Evolutionary conservation across 2,888 invertebrate species (phyloP).

Genomic region (Drosophila planitibia): DNA sequence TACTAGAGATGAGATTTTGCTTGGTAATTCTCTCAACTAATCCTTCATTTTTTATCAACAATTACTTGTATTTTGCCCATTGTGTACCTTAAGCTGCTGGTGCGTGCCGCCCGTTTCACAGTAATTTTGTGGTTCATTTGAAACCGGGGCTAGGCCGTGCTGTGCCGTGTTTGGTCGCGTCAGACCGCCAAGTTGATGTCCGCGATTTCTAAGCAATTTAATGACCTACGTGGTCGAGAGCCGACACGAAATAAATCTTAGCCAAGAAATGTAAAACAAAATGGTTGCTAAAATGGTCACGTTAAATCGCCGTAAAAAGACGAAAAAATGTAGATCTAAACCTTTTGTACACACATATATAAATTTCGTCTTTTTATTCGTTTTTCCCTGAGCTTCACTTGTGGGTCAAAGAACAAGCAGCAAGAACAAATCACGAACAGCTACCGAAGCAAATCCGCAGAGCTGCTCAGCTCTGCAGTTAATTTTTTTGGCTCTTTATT

Average conservation of each 20-base stretch:
- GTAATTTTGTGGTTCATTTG: slow-evolving; percentile 77
- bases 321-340: slow-evolving; percentile 16
- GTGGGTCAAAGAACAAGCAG: slow-evolving; percentile 60
- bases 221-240: slow-evolving; percentile 76
- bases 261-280: slow-evolving; percentile 63
- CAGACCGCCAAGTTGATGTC: slow-evolving; percentile 53
- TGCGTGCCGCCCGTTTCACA: slow-evolving; percentile 68
- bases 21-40: neutral
- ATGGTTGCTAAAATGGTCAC: slow-evolving; percentile 75
- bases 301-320: slow-evolving; percentile 73
- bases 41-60: neutral
- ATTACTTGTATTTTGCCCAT: slow-evolving; percentile 16
- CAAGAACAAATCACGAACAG: slow-evolving; percentile 26
- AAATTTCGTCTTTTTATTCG: slow-evolving; percentile 11
- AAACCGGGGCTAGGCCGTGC: slow-evolving; percentile 40
- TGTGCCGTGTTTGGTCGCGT: slow-evolving; percentile 17
- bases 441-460: slow-evolving; percentile 26
- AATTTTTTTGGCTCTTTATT: slow-evolving; percentile 22
- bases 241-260: slow-evolving; percentile 76
- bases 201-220: slow-evolving; percentile 80
- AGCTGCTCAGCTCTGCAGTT: slow-evolving; percentile 6
- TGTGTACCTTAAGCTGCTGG: slow-evolving; percentile 38
- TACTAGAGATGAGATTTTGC: neutral
- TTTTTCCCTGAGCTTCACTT: slow-evolving; percentile 32
- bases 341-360: slow-evolving; percentile 15